Evolutionary conservation across 2,888 invertebrate species (phyloP).

Genomic region (Thera britannica): DNA sequence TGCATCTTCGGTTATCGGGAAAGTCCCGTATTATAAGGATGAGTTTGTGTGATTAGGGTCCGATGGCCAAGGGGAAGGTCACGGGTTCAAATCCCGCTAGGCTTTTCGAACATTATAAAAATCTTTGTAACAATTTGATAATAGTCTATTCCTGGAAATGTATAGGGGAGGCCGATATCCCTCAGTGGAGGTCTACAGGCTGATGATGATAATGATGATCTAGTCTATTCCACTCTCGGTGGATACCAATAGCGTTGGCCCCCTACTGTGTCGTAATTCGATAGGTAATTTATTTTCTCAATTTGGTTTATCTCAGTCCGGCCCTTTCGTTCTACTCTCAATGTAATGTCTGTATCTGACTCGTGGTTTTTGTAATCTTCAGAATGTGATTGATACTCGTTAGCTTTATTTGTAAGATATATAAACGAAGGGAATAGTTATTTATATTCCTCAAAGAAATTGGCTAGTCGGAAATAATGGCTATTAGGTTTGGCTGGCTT

Average conservation of each 20-base stretch:
- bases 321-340: slow-evolving; percentile 10
- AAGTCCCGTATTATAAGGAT: no score
- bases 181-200: no score
- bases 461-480: background rate
- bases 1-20: no score
- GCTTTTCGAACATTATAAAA: no score
- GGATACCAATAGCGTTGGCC: background rate
- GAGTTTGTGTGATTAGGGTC: no score
- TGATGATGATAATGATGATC: no score
- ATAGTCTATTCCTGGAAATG: no score
- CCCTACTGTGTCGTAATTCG: slow-evolving; percentile 1
- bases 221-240: background rate
- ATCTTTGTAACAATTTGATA: no score
- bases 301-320: slow-evolving; percentile 26
- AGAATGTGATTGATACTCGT: slow-evolving; percentile 2
- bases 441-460: background rate
- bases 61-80: no score
- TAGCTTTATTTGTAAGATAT: background rate
- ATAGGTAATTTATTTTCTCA: slow-evolving; percentile 27
- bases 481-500: background rate
- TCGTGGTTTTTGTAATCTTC: slow-evolving; percentile 15
- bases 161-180: no score
- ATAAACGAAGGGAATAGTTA: background rate
- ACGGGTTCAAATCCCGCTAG: no score
- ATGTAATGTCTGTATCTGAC: slow-evolving; percentile 36